These are phyloP conservation scores for Vireo griseus DNA, from an alignment of 2,797 vertebrate species.

Conservation along the genomic window DNA sequence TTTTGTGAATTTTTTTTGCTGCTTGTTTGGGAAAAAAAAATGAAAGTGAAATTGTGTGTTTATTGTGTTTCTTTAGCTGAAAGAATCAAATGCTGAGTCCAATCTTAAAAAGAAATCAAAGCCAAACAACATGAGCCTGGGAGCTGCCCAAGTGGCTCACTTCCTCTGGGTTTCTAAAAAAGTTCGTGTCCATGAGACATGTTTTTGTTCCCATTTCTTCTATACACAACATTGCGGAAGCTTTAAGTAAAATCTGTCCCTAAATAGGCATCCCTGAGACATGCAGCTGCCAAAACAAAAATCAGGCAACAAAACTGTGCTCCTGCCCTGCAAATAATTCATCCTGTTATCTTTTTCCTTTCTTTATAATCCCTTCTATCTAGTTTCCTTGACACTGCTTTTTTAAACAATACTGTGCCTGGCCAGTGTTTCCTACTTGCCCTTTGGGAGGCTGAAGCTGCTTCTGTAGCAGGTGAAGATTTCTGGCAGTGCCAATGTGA, in stretches of 20 bases:
- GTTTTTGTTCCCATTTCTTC: conserved; percentile 26
- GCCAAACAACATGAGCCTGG: not conserved
- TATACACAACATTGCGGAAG: not conserved
- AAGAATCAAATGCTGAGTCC: not conserved
- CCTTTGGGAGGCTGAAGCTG: not conserved
- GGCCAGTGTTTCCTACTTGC: not conserved
- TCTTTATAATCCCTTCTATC: not conserved
- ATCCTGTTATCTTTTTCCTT: not conserved
- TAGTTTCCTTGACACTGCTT: not conserved
- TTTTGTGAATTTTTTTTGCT: not conserved
- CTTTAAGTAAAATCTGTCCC: conserved; percentile 29
- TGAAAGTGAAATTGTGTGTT: not conserved
- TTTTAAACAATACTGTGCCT: not conserved
- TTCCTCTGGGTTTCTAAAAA: conserved; percentile 38
- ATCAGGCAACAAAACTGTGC: not conserved
- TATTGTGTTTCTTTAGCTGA: not conserved
- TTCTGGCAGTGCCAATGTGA: not conserved
- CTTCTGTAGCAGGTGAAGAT: not conserved
- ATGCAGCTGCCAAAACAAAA: conserved; percentile 54
- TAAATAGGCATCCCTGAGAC: not conserved
- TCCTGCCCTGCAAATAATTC: not conserved
- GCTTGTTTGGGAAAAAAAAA: not conserved
- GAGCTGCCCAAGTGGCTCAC: not conserved
- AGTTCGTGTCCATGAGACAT: not conserved
- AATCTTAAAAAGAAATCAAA: not conserved